Evolutionary conservation across 1,140 invertebrate genomes (phyloP).

Genomic region (Drosophila takahashii): DNA sequence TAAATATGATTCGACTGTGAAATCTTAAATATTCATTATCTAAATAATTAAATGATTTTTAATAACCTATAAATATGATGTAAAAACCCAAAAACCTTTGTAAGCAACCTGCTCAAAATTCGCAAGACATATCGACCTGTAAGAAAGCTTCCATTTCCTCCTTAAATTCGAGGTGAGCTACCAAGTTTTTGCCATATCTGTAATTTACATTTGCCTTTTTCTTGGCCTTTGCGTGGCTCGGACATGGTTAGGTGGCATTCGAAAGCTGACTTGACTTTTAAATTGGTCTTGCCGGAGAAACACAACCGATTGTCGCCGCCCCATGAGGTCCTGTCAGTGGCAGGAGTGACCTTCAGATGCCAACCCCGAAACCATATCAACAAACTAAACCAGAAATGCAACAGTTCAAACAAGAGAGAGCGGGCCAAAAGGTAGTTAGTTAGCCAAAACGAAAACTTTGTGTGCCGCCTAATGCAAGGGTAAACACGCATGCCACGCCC

Average conservation of each 20-base stretch:
- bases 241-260: conserved; percentile 21
- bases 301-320: conserved; percentile 2
- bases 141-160: background rate
- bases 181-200: conserved; percentile 8
- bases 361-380: conserved; percentile 31
- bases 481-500: conserved; percentile 51
- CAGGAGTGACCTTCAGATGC: conserved; percentile 50
- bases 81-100: background rate
- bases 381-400: conserved; percentile 48
- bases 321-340: conserved; percentile 34
- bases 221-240: conserved; percentile 19
- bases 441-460: conserved; percentile 29
- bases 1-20: too few relatives aligned
- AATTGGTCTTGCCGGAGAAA: conserved; percentile 18
- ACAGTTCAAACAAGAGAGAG: conserved; percentile 40
- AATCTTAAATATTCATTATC: too few relatives aligned
- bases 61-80: too few relatives aligned
- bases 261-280: conserved; percentile 26
- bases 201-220: conserved; percentile 21
- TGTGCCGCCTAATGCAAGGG: conserved; percentile 53
- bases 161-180: background rate
- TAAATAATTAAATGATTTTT: too few relatives aligned
- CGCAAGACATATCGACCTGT: background rate
- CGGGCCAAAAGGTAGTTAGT: conserved; percentile 18
- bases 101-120: background rate